Conservation (phyloP, 1,140 invertebrate genomes). For the Pectinophora gossypiella region DNA sequence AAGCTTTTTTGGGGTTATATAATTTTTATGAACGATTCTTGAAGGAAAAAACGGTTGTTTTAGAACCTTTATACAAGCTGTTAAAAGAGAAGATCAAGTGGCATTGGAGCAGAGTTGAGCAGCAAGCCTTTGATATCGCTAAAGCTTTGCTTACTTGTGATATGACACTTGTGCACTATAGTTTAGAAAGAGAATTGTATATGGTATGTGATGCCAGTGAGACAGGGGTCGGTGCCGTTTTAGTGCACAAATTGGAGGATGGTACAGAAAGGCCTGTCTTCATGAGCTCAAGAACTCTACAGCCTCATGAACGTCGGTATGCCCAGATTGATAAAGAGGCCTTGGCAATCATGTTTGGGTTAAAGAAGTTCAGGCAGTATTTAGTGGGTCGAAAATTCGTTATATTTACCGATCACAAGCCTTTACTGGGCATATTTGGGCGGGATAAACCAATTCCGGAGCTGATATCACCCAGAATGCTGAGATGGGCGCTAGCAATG, state of each 20-base stretch:
- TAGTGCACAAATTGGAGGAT: conserved; percentile 17
- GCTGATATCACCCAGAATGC: conserved; percentile 22
- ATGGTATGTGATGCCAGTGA: conserved; percentile 7
- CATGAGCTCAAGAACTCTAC: conserved; percentile 46
- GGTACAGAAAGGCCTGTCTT: conserved; percentile 49
- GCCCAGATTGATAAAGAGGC: conserved; percentile 41
- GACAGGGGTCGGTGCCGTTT: conserved; percentile 3
- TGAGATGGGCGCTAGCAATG: conserved; percentile 24
- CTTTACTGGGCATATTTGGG: conserved; percentile 19
- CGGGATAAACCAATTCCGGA: conserved; percentile 11
- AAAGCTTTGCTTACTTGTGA: conserved; percentile 18
- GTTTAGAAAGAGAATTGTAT: conserved; percentile 13
- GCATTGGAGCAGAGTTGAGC: conserved; percentile 11
- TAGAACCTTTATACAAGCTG: conserved; percentile 24
- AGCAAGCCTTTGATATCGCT: conserved; percentile 17
- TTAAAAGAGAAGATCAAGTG: conserved; percentile 17
- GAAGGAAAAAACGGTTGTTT: conserved; percentile 14
- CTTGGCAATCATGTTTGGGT: conserved; percentile 53
- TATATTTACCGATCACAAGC: conserved; percentile 27
- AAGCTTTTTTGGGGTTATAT: conserved; percentile 25
- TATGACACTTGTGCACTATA: conserved; percentile 19
- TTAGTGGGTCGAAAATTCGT: conserved; percentile 24
- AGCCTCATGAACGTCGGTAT: conserved; percentile 17
- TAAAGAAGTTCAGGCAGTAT: conserved; percentile 53
- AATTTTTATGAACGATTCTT: conserved; percentile 29